phyloP scores from a whole-genome alignment of 1,140 invertebrate species.

The Drosophila takahashii region DNA sequence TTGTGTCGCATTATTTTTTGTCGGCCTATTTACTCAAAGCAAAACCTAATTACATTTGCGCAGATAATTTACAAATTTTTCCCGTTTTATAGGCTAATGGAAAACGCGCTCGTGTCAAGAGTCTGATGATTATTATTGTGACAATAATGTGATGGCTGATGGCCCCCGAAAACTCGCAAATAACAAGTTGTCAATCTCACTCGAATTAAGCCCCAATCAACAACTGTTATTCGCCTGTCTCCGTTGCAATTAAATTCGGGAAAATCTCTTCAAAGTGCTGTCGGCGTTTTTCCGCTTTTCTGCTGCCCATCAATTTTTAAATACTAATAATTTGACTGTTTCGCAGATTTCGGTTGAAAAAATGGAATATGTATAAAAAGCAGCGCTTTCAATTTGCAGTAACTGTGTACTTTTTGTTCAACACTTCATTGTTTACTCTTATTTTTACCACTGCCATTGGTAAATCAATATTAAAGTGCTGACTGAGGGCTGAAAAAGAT shows the following conservation, averaged over 20 bases:
- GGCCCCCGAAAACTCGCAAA: slow-evolving; percentile 2
- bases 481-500: slow-evolving; percentile 13
- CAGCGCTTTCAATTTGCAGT: neutral
- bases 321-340: slow-evolving; percentile 14
- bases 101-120: slow-evolving; percentile 18
- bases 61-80: slow-evolving; percentile 22
- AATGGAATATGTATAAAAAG: neutral
- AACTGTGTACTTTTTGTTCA: neutral
- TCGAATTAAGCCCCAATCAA: slow-evolving; percentile 15
- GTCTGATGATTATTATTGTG: slow-evolving; percentile 15
- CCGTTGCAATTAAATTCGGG: slow-evolving; percentile 16
- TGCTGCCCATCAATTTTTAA: slow-evolving; percentile 19
- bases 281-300: neutral
- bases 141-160: slow-evolving; percentile 27
- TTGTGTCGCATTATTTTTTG: slow-evolving; percentile 23
- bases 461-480: slow-evolving; percentile 30
- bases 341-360: neutral
- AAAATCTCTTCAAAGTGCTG: slow-evolving; percentile 16
- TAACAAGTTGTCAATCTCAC: slow-evolving; percentile 37
- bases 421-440: neutral
- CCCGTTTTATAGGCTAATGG: slow-evolving; percentile 18
- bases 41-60: slow-evolving; percentile 39
- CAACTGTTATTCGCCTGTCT: neutral
- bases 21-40: slow-evolving; percentile 22
- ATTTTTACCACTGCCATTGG: neutral